A percentile compares a stretch with the other conserved stretches of the same genome.
These are phyloP conservation scores for Pemphigus obesinymphae DNA, from an alignment of 1,140 invertebrate species.

Conservation along the genomic window DNA sequence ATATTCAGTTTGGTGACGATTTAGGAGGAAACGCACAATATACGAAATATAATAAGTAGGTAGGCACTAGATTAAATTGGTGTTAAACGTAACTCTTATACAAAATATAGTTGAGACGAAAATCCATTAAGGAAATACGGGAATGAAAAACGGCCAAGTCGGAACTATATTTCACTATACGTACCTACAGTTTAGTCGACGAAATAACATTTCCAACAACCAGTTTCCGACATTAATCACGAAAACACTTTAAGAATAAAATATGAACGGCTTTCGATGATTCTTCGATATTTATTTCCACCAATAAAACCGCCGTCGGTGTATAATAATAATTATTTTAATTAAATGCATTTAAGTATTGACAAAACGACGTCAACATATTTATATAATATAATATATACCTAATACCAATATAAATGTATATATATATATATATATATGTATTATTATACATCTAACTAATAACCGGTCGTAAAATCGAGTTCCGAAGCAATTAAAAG, in stretches of 20 bases:
- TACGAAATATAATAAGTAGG: too few relatives aligned
- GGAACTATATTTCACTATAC: too few relatives aligned
- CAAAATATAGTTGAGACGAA: not conserved
- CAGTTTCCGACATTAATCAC: conserved; percentile 17
- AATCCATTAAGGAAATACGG: not conserved
- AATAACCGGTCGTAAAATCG: conserved; percentile 3
- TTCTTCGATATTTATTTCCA: not conserved
- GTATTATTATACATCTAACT: too few relatives aligned
- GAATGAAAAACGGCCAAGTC: not conserved
- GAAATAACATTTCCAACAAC: too few relatives aligned
- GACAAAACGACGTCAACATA: conserved; percentile 1
- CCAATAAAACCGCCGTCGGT: not conserved
- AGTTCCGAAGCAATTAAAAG: not conserved
- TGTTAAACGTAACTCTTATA: too few relatives aligned
- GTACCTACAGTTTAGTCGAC: too few relatives aligned
- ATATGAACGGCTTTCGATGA: not conserved
- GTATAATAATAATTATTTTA: conserved; percentile 22
- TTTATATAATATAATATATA: too few relatives aligned
- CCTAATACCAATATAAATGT: too few relatives aligned
- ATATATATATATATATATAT: too few relatives aligned
- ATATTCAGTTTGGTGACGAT: not conserved
- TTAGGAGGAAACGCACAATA: not conserved
- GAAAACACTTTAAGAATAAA: conserved; percentile 1
- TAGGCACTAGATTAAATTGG: not conserved
- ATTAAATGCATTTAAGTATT: conserved; percentile 6